Evolutionary conservation across 2,113 vertebrate genomes (phyloP), one percentile per base, ranked within the genome.

Genomic region (Sander vitreus): DNA sequence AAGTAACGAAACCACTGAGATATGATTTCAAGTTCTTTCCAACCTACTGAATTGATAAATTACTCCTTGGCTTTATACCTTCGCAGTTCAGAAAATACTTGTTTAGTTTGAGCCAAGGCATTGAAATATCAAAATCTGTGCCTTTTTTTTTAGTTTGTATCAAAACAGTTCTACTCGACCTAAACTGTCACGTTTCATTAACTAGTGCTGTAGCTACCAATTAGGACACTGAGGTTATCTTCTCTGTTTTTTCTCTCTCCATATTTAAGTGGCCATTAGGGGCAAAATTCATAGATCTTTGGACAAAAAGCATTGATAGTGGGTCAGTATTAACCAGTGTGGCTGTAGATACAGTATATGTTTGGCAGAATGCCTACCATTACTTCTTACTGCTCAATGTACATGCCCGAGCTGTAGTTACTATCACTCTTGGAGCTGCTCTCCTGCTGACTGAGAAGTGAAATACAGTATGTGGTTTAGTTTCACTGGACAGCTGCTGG

Each of bases 61-160:
- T 57, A 18, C 30, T 33, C 51, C 6, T 3, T 19, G 43, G 70
- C 9, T 53, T 39, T 45, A 68, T 3, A 70, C 45, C 54, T 72
- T 73, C 33, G 6, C 36, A 51, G 1, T 21, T 73, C 66, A n/a
- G 1, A 19, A 27, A 45, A 58, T 30, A 6, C 14, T 27, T 39
- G 47, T 57, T 43, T 11, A 13, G 21, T 53, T 33, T 64, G 71
- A 1, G 7, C 13, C 21, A 64, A 57, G 19, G 3, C 13, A 27
- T 4, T 33, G 43, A 64, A 74, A 80, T 53, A 67, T 57, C 13
- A 39, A 73, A 45, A 60, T 33, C 4, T 36, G 11, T 30, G 36
- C 15, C 30, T 64, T 74, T 68, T 79, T 58, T 73, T 74, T 19
- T 2, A 81, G 57, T 23, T 59, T n/a, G 16, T 64, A 65, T 76